phyloP scores from a whole-genome alignment of 2,113 vertebrate genomes.

The Myanophis thanlyinensis region DNA sequence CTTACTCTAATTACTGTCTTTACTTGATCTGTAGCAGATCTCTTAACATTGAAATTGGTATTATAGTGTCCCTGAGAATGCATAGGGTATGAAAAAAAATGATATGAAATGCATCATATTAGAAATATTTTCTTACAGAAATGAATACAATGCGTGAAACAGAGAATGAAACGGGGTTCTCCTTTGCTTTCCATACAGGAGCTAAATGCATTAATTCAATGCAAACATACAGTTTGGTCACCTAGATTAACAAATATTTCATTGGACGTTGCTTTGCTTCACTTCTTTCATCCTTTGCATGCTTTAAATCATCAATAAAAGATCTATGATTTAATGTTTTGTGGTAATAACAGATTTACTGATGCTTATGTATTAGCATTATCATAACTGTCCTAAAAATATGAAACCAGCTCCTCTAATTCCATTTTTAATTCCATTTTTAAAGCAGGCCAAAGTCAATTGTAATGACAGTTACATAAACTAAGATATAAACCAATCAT shows the following conservation, averaged over 20 bases:
- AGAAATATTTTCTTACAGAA: background rate
- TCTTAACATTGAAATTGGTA: background rate
- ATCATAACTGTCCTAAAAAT: background rate
- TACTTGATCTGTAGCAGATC: background rate
- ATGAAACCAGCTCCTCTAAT: background rate
- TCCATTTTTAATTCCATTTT: background rate
- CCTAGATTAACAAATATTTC: too few relatives aligned
- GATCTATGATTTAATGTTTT: background rate
- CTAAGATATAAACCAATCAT: background rate
- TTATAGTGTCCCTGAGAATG: background rate
- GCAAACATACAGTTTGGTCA: too few relatives aligned
- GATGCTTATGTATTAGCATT: background rate
- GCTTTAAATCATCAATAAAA: background rate
- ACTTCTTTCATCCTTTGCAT: too few relatives aligned
- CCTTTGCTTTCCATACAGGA: too few relatives aligned
- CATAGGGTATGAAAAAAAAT: background rate
- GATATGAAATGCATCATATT: background rate
- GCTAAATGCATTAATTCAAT: too few relatives aligned
- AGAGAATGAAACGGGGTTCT: too few relatives aligned
- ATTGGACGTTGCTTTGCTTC: too few relatives aligned
- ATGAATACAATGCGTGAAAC: background rate
- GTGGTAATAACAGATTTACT: background rate
- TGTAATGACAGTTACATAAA: background rate
- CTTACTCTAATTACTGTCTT: background rate
- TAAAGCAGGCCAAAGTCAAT: background rate